A percentile compares a stretch with the other conserved stretches of the same genome.
These are phyloP conservation scores for Umimayanthus chanpuru DNA, from an alignment of 92 coral and sea anemone species.

Conservation along the genomic window DNA sequence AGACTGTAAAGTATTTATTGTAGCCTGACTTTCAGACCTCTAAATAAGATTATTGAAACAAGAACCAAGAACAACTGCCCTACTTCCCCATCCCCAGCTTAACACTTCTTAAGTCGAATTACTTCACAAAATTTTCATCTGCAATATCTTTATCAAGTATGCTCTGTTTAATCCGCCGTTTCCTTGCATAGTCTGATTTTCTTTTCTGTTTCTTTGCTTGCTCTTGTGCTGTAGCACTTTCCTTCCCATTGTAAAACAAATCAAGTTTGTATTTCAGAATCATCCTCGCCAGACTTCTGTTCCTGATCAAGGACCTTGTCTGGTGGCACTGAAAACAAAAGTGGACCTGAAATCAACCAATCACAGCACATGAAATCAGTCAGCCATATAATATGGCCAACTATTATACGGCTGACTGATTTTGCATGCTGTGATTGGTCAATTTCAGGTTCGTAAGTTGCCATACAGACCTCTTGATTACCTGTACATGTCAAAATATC, in stretches of 20 bases:
- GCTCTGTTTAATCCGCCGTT: conserved; percentile 70
- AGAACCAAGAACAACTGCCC: too few relatives aligned
- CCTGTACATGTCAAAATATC: too few relatives aligned
- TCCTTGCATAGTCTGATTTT: conserved; percentile 86
- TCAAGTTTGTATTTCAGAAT: conserved; percentile 77
- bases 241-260: conserved; percentile 80
- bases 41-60: too few relatives aligned
- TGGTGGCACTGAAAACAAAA: conserved; percentile 79
- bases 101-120: background rate
- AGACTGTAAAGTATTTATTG: too few relatives aligned
- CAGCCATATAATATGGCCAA: too few relatives aligned
- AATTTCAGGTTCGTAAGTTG: too few relatives aligned
- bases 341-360: background rate
- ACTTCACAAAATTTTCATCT: conserved; percentile 2
- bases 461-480: too few relatives aligned
- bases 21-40: too few relatives aligned
- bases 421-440: too few relatives aligned
- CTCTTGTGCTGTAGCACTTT: conserved; percentile 71
- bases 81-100: background rate
- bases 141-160: conserved; percentile 22
- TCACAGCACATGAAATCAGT: too few relatives aligned
- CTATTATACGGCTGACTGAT: too few relatives aligned
- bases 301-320: conserved; percentile 88
- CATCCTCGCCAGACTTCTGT: conserved; percentile 83
- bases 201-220: conserved; percentile 76